phyloP scores from a whole-genome alignment of 2,888 invertebrate species.

The Patella ulyssiponensis region DNA sequence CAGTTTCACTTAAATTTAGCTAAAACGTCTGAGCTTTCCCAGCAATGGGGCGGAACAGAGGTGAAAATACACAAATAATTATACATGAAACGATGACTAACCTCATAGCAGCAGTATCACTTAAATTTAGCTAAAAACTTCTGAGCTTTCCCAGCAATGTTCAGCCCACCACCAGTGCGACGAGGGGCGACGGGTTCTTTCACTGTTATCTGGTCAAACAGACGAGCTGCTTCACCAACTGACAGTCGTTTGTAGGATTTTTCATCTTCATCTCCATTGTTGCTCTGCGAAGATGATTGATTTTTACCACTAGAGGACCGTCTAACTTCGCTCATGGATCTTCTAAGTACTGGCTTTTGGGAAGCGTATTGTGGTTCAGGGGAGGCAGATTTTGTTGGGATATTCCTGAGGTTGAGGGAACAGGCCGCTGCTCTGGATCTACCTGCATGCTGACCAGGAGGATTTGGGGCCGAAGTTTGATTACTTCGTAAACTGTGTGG shows the following conservation, averaged over 20 bases:
- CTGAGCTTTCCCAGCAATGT: not conserved
- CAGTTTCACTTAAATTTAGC: not conserved
- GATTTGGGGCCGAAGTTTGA: not conserved
- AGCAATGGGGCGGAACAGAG: too few relatives aligned
- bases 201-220: not conserved
- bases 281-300: too few relatives aligned
- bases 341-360: not conserved
- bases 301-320: not conserved
- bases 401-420: not conserved
- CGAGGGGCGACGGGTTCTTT: not conserved
- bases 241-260: not conserved
- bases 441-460: not conserved
- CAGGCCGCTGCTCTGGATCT: not conserved
- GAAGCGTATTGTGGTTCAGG: not conserved
- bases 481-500: not conserved
- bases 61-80: too few relatives aligned
- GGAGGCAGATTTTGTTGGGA: not conserved
- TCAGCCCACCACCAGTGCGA: not conserved
- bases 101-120: not conserved
- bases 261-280: not conserved
- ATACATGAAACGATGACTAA: too few relatives aligned
- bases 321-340: not conserved
- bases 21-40: not conserved
- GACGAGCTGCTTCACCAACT: not conserved
- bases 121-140: constrained; percentile 7